Evolutionary conservation across 2,888 invertebrate genomes (phyloP).

Genomic region (Drosophila niveifrons): DNA sequence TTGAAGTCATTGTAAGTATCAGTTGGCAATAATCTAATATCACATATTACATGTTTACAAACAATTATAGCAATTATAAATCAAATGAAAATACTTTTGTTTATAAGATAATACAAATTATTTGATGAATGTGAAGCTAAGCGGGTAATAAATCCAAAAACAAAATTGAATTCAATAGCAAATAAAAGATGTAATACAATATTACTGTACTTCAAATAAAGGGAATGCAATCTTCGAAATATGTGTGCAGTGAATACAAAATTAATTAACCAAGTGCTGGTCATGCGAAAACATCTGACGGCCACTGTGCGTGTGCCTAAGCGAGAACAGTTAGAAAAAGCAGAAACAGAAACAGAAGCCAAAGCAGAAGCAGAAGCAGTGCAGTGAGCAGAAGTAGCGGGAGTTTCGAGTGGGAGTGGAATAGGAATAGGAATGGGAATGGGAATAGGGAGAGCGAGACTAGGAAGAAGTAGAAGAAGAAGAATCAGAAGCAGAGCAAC

Average conservation of each 20-base stretch:
- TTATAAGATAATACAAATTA: too few relatives aligned
- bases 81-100: too few relatives aligned
- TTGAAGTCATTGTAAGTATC: too few relatives aligned
- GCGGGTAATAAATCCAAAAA: neutral
- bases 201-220: too few relatives aligned
- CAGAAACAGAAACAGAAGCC: conserved; percentile 4
- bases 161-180: neutral
- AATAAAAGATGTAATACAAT: neutral
- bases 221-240: too few relatives aligned
- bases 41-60: too few relatives aligned
- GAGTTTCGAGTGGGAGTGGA: neutral
- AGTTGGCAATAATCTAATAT: too few relatives aligned
- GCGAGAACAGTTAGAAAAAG: conserved; percentile 11
- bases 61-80: too few relatives aligned
- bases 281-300: conserved; percentile 8
- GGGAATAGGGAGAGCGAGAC: neutral
- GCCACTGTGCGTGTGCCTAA: conserved; percentile 33
- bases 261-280: too few relatives aligned
- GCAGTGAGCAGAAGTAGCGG: conserved; percentile 1
- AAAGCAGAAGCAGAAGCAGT: conserved; percentile 6
- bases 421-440: neutral
- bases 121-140: too few relatives aligned
- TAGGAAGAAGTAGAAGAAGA: neutral
- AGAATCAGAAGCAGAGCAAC: conserved; percentile 7
- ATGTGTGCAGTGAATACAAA: too few relatives aligned